Conservation (phyloP, 2,888 invertebrate genomes). For the Lapara coniferarum region DNA sequence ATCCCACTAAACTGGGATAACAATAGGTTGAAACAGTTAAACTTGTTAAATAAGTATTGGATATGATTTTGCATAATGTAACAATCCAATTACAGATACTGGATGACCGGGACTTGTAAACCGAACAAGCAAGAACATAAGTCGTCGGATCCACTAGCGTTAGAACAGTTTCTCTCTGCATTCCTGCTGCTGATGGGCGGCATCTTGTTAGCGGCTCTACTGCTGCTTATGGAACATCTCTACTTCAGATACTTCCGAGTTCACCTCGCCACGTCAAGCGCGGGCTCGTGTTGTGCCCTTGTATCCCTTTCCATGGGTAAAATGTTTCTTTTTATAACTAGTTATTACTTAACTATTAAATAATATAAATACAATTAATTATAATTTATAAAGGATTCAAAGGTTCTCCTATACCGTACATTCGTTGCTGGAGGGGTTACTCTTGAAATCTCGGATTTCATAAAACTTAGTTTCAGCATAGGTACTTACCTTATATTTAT, state of each 20-base stretch:
- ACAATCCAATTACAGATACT: slow-evolving; percentile 85
- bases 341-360: background rate
- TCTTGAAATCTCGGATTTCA: too few species aligned
- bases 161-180: slow-evolving; percentile 98
- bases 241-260: slow-evolving; percentile 97
- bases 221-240: slow-evolving; percentile 95
- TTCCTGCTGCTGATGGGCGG: slow-evolving; percentile 98
- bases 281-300: slow-evolving; percentile 96
- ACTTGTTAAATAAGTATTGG: too few species aligned
- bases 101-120: slow-evolving; percentile 98
- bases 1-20: too few species aligned
- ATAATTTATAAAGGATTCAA: too few species aligned
- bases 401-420: too few species aligned
- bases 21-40: too few species aligned
- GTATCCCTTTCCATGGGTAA: slow-evolving; percentile 95
- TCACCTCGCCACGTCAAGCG: slow-evolving; percentile 93
- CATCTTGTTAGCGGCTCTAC: slow-evolving; percentile 93
- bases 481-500: too few species aligned
- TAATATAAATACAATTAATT: too few species aligned
- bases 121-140: slow-evolving; percentile 96
- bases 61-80: background rate
- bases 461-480: too few species aligned
- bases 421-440: too few species aligned
- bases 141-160: slow-evolving; percentile 93
- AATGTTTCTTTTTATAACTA: slow-evolving; percentile 40